These are phyloP conservation scores for Myotis yumanensis DNA, from an alignment of 2,113 vertebrate species.

Conservation along the genomic window DNA sequence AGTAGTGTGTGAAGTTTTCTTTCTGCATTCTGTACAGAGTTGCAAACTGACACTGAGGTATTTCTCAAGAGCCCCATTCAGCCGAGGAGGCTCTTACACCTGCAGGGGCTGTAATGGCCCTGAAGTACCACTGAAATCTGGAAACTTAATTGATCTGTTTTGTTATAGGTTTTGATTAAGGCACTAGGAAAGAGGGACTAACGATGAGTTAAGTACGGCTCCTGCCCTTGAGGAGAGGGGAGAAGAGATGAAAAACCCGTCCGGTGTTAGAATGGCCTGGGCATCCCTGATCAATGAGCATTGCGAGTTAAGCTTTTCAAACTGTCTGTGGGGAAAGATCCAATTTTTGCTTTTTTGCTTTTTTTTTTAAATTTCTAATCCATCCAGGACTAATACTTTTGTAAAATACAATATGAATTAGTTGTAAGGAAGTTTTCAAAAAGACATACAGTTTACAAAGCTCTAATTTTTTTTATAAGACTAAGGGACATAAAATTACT, in stretches of 20 bases:
- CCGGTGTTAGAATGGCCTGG: not conserved
- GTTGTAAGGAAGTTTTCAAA: not conserved
- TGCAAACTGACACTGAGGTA: not conserved
- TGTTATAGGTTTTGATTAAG: slow-evolving; percentile 7
- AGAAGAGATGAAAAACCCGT: not conserved
- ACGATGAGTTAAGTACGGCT: not conserved
- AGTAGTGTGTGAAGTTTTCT: not conserved
- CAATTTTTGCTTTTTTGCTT: not conserved
- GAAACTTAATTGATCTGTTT: not conserved
- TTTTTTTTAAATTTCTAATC: not conserved
- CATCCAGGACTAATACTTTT: not conserved
- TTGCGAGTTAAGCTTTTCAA: not conserved
- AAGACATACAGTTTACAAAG: not conserved
- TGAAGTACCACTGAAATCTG: not conserved
- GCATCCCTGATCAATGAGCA: not conserved
- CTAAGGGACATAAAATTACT: not conserved
- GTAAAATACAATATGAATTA: not conserved
- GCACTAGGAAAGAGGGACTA: not conserved
- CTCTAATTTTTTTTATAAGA: not conserved
- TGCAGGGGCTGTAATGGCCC: not conserved
- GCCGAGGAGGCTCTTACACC: accelerated
- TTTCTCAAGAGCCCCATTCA: not conserved
- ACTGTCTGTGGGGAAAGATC: not conserved
- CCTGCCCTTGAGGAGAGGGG: not conserved
- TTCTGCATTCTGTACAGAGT: not conserved